Evolutionary conservation across 2,113 vertebrate genomes (phyloP).

Genomic region (Plecturocebus donacophilus): DNA sequence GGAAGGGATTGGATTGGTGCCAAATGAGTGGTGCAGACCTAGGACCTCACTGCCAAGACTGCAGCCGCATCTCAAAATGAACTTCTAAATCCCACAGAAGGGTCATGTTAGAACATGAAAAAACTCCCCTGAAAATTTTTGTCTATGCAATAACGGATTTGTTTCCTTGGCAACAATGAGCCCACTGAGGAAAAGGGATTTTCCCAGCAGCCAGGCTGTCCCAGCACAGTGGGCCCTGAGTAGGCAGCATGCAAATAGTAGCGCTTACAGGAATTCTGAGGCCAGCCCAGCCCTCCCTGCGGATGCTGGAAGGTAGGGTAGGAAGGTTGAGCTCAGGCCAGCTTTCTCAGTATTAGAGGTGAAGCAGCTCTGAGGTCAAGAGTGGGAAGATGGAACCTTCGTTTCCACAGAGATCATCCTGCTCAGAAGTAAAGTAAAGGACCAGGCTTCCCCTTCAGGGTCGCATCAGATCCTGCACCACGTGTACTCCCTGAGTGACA

Average conservation of each 20-base stretch:
- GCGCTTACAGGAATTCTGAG: neutral
- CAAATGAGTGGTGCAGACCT: neutral
- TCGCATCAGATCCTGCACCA: neutral
- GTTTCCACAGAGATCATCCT: neutral
- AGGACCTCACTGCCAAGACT: neutral
- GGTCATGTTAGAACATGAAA: neutral
- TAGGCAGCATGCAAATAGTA: neutral
- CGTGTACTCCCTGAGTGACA: neutral
- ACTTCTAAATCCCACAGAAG: neutral
- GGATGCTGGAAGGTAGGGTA: neutral
- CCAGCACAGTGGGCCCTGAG: neutral
- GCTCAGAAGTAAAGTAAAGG: neutral
- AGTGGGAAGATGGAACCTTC: neutral
- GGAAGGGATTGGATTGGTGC: neutral
- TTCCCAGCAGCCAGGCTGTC: neutral
- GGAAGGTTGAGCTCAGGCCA: neutral
- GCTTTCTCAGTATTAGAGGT: neutral
- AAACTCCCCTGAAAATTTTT: neutral
- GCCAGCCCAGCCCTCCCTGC: neutral
- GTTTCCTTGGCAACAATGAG: neutral
- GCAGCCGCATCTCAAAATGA: neutral
- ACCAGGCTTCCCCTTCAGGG: accelerated
- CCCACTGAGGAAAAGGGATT: neutral
- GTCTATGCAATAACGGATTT: neutral
- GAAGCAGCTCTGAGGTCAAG: neutral